Evolutionary conservation across 2,888 invertebrate species (phyloP), one percentile per base, ranked within the genome.

Genomic region (Ernsta delagoae): DNA sequence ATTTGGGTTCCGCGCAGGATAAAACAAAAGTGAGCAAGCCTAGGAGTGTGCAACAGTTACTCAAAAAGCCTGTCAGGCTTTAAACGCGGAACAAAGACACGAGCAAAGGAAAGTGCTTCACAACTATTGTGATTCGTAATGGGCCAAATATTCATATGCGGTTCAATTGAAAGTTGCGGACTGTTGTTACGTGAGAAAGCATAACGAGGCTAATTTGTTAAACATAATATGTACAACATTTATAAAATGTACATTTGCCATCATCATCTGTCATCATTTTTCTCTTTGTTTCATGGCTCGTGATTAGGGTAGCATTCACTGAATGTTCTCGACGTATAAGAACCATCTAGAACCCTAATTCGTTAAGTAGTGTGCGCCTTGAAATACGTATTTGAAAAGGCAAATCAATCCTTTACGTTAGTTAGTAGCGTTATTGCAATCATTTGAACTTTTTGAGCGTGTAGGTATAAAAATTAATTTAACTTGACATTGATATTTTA

Each of bases 331-430:
- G 63, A 68, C 41, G 57, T 50, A 59, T 8, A 41, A 63, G 69
- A 69, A 69, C 36, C 63, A 43, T 59, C 69, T 59, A 69, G 69
- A 69, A 59, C 69, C 69, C 63, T 69, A 69, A 63, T 59, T 70
- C 70, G 64, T 70, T 65, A 70, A 64, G 41, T 34, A 63, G 59
- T 43, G n/a, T 57, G 59, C 53, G 59, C n/a, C n/a, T 70, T 60
- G 54, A 60, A 59, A 43, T 65, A 65, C n/a, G n/a, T n/a, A n/a
- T 54, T 53, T 64, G 64, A 59, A 65, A 60, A 70, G 59, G 64
- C 53, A 54, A 24, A 24, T 24, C 24, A 1, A 54, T 41, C 16
- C n/a, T 57, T 39, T 60, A 34, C 24, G 53, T 50, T 50, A 16
- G 64, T 41, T 50, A 16, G 64, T 41, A 43, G 54, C 64, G 54